Evolutionary conservation across 2,888 invertebrate species (phyloP), one percentile per base, ranked within the genome.

Genomic region (Hydrotaea diabolus): DNA sequence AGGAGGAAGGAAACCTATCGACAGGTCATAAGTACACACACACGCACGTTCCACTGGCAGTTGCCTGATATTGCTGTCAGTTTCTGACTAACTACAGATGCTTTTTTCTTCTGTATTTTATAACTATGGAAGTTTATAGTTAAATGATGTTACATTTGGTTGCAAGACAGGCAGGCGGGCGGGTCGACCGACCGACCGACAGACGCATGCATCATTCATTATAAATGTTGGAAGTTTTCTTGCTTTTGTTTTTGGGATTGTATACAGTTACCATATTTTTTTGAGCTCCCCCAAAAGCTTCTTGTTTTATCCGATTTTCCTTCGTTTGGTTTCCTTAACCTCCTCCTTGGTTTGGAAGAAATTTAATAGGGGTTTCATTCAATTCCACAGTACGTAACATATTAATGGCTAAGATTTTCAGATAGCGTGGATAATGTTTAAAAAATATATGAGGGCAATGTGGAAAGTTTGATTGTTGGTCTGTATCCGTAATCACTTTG

Each of bases 251-350:
- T 49, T 17, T 13, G 23, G 31, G 13, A 75, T 26, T 59, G 49
- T 62, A 62, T 75, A 62, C 17, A 59, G 26, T 64, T 75, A 19
- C 75, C 19, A 59, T 64, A n/a, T n/a, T n/a, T n/a, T 62, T 23
- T 23, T 73, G 23, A 2, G 23, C 7, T 59, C 59, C 26, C n/a
- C 9, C 11, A 15, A 26, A 59, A 43, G n/a, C 15, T 75, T 62
- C 49, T 62, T 62, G 62, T 62, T 75, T 74, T 75, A 75, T 75
- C 62, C 13, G 75, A 64, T 75, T 62, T 46, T 26, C 53, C 53
- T 72, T 49, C 23, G 13, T 71, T 31, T 26, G 71, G 7, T 72
- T 55, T 72, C 36, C 19, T 59, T 23, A 19, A 55, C 55, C 19
- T 23, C 8, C 19, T 23, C 59, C 57, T 57, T 23, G 9, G 21